These are phyloP conservation scores for Calameuta filiformis DNA, from an alignment of 2,888 invertebrate species.

Conservation along the genomic window DNA sequence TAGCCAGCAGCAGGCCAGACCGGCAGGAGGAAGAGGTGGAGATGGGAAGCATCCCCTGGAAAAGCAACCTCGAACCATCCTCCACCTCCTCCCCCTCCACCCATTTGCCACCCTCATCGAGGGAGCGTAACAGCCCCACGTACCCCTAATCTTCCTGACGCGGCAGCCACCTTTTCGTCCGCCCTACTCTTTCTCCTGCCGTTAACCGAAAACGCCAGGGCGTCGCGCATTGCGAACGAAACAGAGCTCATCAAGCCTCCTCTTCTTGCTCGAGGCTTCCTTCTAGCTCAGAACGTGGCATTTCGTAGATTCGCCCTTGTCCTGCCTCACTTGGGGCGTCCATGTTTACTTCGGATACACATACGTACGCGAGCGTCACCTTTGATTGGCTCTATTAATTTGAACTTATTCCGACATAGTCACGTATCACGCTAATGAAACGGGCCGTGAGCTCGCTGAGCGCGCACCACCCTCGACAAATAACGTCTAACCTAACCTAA, in stretches of 20 bases:
- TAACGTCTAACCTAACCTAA: conserved; percentile 12
- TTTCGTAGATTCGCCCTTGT: conserved; percentile 20
- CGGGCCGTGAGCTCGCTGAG: conserved; percentile 32
- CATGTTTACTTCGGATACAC: conserved; percentile 3
- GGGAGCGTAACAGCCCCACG: conserved; percentile 12
- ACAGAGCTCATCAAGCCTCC: conserved; percentile 1
- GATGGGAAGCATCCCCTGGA: not conserved
- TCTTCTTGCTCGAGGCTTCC: not conserved
- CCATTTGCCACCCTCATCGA: not conserved
- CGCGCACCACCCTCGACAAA: conserved; percentile 38
- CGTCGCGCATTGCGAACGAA: not conserved
- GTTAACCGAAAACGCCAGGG: not conserved
- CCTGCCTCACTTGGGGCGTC: conserved; percentile 21
- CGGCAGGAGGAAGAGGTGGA: not conserved
- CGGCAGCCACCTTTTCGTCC: conserved; percentile 25
- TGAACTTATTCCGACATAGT: conserved; percentile 52
- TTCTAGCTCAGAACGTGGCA: not conserved
- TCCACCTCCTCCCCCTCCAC: too few relatives aligned
- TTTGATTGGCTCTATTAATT: conserved; percentile 61
- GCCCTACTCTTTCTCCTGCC: conserved; percentile 30
- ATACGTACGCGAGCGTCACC: conserved; percentile 30
- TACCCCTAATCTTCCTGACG: conserved; percentile 47
- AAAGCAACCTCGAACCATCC: not conserved
- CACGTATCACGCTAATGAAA: conserved; percentile 49
- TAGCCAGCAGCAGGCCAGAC: not conserved